phyloP scores from a whole-genome alignment of 2,888 invertebrate species.

The Drosophila affinis region DNA sequence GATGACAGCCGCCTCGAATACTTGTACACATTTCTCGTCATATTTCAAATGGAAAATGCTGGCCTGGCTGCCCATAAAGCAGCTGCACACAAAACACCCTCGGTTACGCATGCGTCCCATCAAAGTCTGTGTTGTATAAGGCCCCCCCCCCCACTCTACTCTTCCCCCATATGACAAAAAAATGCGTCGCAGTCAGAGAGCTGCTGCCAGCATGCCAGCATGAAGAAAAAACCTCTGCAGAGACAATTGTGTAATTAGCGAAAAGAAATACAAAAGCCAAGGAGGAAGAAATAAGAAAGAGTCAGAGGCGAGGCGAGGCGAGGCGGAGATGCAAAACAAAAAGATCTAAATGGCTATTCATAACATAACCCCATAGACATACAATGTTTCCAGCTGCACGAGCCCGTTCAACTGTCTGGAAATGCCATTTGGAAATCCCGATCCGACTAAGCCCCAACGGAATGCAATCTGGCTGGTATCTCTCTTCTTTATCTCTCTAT shows the following conservation, averaged over 20 bases:
- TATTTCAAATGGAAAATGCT: conserved; percentile 29
- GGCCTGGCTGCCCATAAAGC: not conserved
- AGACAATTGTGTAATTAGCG: conserved; percentile 77
- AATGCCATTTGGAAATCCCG: conserved; percentile 25
- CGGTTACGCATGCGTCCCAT: conserved; percentile 66
- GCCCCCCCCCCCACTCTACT: conserved; percentile 7
- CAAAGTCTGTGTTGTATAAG: conserved; percentile 63
- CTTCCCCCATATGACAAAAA: conserved; percentile 48
- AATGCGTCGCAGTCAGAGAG: conserved; percentile 47
- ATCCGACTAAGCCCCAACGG: conserved; percentile 12
- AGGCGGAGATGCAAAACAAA: conserved; percentile 16
- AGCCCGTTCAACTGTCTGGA: conserved; percentile 21
- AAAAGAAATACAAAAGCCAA: conserved; percentile 44
- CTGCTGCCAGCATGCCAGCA: not conserved
- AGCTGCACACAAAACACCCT: conserved; percentile 54
- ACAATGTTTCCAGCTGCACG: conserved; percentile 3
- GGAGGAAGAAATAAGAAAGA: conserved; percentile 8
- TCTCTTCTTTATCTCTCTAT: conserved; percentile 1
- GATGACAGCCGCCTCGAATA: conserved; percentile 1
- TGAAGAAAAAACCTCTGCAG: conserved; percentile 36
- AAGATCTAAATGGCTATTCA: conserved; percentile 44
- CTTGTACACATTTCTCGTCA: conserved; percentile 22
- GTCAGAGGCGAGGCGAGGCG: not conserved
- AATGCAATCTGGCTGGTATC: conserved; percentile 1
- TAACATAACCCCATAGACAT: conserved; percentile 5